These are phyloP conservation scores for Troilus luridus DNA, from an alignment of 2,888 invertebrate species.

Conservation along the genomic window DNA sequence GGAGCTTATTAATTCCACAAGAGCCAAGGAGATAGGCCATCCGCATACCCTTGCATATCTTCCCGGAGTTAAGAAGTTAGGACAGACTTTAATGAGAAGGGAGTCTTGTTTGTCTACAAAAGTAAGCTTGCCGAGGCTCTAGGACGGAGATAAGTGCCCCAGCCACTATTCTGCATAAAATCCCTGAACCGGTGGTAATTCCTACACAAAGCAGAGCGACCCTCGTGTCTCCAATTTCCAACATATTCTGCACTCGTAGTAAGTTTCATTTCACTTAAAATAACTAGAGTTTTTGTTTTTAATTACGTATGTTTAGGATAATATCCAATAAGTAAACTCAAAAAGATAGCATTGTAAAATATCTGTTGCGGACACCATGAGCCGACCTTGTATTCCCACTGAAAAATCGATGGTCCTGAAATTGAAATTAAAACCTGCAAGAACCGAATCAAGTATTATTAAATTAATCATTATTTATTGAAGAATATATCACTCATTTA, in stretches of 20 bases:
- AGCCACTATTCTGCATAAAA: slow-evolving; percentile 13
- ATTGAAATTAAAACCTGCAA: no score
- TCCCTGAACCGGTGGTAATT: neutral
- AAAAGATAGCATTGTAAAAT: neutral
- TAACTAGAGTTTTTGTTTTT: neutral
- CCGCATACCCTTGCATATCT: neutral
- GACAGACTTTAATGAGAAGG: slow-evolving; percentile 18
- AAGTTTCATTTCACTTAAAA: neutral
- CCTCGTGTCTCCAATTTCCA: neutral
- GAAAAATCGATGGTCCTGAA: no score
- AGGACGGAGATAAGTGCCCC: slow-evolving; percentile 21
- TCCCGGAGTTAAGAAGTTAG: neutral
- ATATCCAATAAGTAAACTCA: neutral
- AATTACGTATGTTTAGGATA: neutral
- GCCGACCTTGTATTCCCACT: no score
- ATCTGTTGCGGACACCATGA: no score
- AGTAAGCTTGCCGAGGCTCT: neutral
- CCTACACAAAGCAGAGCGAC: neutral
- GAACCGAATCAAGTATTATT: no score
- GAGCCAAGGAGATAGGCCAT: neutral
- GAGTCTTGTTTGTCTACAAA: neutral
- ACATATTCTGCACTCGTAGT: neutral
- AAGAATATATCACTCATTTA: no score
- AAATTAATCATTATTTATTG: no score
- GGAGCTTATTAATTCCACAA: neutral